Evolutionary conservation across 2,888 invertebrate genomes (phyloP).

Genomic region (Pelosia muscerda): DNA sequence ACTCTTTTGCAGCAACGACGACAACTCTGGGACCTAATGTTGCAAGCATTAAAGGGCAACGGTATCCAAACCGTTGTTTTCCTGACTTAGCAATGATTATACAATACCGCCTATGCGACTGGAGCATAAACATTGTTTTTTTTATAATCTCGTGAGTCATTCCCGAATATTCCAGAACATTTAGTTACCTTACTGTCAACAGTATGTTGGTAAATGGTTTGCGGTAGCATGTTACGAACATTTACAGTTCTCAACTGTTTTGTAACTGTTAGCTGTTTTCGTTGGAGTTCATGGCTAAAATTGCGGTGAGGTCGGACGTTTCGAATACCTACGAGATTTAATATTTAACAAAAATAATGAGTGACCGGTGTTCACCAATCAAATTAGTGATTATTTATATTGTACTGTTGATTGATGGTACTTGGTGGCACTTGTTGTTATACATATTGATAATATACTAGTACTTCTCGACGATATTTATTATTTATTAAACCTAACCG

Average conservation of each 20-base stretch:
- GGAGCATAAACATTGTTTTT: neutral
- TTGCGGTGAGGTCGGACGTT: neutral
- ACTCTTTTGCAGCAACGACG: too few species aligned
- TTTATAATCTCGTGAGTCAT: neutral
- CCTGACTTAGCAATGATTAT: neutral
- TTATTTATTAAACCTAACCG: too few species aligned
- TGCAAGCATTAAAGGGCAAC: neutral
- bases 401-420: too few species aligned
- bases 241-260: conserved; percentile 28
- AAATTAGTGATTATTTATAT: neutral
- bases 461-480: too few species aligned
- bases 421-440: too few species aligned
- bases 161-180: conserved; percentile 8
- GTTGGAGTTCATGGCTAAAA: neutral
- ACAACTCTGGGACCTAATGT: neutral
- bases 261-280: conserved; percentile 13
- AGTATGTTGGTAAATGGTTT: conserved; percentile 37
- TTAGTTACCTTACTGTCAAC: conserved; percentile 32
- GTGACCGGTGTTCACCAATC: neutral
- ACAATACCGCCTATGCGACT: neutral
- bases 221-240: conserved; percentile 37
- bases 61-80: neutral
- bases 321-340: neutral
- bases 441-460: too few species aligned
- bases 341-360: neutral